Evolutionary conservation across 2,797 vertebrate genomes (phyloP), one percentile per base, ranked within the genome.

Genomic region (Apogon hyalosoma): DNA sequence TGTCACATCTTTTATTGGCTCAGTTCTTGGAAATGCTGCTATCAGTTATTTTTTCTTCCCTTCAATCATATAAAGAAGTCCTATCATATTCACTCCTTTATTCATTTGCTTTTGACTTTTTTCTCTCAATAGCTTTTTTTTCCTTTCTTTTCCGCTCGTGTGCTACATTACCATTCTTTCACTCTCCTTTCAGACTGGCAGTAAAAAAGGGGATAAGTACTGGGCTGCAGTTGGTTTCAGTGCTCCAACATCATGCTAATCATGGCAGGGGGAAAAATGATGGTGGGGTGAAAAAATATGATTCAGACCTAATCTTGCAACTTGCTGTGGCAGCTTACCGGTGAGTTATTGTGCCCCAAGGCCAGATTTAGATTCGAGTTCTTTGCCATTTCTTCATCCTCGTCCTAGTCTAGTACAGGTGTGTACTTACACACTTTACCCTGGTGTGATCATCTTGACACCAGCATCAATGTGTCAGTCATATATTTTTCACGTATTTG

Each of bases 201-300:
- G 69, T 19, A 43, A 78, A 74, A 81, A 69, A 70, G 73, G 75
- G 69, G 78, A 77, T 88, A 92, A 91, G 88, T 92, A 77, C 82
- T 74, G 51, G 81, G 75, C 77, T 75, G 81, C 78, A 64, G 78
- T 85, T 77, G 79, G 85, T 81, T 85, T 86, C 79, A 80, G 73
- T 66, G 68, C 82, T 78, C 77, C 59, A 69, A 87, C 89, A 86
- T 90, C 84, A 86, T 90, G 90, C 89, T 93, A 92, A 94, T 93
- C 87, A 84, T 62, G 62, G 74, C 87, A 79, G 75, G 67, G 58
- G 63, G 54, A 88, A 85, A 92, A 89, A 90, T 77, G 84, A 91
- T 79, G 80, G 77, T 73, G 1, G 16, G 41, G 58, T 31, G 16
- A 77, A 66, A 71, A 74, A 69, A 85, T 79, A 85, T 87, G 86